Base-by-base conservation (phyloP, 2,888 invertebrate genomes). In the Cephonodes hylas region DNA sequence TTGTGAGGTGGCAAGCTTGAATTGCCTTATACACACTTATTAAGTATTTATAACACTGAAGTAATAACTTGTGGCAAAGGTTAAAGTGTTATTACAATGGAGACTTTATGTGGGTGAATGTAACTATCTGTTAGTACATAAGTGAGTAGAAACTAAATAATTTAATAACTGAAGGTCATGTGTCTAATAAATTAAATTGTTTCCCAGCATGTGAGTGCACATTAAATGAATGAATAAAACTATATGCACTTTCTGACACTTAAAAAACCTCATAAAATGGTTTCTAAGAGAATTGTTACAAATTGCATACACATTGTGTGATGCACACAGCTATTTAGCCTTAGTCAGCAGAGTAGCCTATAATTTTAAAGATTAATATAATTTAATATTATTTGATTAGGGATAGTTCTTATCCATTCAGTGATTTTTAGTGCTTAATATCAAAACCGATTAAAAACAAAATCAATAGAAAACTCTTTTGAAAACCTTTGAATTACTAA, bases 401-500 rank as follows among this genome's bases (percentile, higher is more conserved):
- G 1, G 4, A 20, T 1, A n/a, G 45, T 1, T 6, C 10, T 23
- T n/a, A 42, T 8, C 3, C 20, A 15, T 18, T 38, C 4, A 48
- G 27, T 23, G 25, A 20, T 10, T 10, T 5, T 6, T 7, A 7
- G 10, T 22, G 13, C 23, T 13, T 10, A 48, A 25, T 7, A 48
- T 46, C 1, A 5, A 7, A 46, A 13, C 8, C 5, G 1, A 18
- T 34, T 31, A 6, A 34, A 34, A 5, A 23, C 7, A 38, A 59
- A 23, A 6, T 13, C 10, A 18, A 18, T 53, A n/a, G 8, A 27
- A 31, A 31, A 31, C 53, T 18, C 31, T 10, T 10, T 31, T 53
- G 3, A 23, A 44, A 23, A 38, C 31, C 58, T 62, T 27, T 59
- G 34, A 53, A 70, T 78, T 75, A 76, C 74, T 76, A 83, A 79